Evolutionary conservation across 2,113 vertebrate genomes (phyloP).

Genomic region (Amazona vittata): DNA sequence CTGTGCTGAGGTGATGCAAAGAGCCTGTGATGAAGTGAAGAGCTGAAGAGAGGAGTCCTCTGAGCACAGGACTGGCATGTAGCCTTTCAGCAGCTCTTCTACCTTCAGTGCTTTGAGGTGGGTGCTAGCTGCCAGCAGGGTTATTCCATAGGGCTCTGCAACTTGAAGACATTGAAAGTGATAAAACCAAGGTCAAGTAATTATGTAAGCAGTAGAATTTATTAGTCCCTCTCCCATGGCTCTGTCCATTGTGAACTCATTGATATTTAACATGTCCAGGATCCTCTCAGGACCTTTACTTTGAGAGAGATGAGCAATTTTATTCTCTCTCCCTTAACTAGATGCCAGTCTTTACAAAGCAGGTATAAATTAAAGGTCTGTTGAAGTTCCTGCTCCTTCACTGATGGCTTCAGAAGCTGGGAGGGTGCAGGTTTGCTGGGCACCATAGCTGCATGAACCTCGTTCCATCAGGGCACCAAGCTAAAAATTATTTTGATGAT

Average conservation of each 20-base stretch:
- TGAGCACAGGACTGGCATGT: rapidly evolving
- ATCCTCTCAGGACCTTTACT: neutral
- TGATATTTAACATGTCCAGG: neutral
- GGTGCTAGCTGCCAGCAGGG: neutral
- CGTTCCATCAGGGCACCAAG: neutral
- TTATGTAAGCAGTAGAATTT: neutral
- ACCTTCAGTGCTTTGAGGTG: neutral
- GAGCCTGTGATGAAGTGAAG: neutral
- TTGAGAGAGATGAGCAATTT: neutral
- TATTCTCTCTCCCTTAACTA: neutral
- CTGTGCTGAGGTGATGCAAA: neutral
- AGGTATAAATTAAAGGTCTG: neutral
- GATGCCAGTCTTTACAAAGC: neutral
- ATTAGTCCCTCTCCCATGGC: neutral
- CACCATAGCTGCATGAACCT: neutral
- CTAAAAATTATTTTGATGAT: neutral
- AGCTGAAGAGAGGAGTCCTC: neutral
- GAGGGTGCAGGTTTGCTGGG: neutral
- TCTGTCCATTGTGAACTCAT: neutral
- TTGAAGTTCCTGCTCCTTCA: neutral
- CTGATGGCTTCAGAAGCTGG: neutral
- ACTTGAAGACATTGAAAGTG: neutral
- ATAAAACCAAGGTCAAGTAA: neutral
- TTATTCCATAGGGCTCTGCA: neutral
- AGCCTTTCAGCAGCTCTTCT: neutral